Evolutionary conservation across 1,140 invertebrate species (phyloP).

Genomic region (Acyrthosiphon pisum): DNA sequence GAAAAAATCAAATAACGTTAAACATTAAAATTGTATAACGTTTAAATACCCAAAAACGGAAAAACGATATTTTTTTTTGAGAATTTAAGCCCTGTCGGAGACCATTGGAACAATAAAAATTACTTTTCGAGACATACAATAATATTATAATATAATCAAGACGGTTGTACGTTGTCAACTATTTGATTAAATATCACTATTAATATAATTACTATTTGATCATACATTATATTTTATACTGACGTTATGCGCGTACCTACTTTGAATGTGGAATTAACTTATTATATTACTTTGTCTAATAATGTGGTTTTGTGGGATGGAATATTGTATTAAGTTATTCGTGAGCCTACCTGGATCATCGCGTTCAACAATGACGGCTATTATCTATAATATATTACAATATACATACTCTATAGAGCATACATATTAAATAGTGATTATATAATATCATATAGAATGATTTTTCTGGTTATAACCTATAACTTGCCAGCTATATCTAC

Average conservation of each 20-base stretch:
- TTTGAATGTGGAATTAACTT: neutral
- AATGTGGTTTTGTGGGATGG: neutral
- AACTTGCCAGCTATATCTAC: no score
- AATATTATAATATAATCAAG: neutral
- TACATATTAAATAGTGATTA: neutral
- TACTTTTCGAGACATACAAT: neutral
- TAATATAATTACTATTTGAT: neutral
- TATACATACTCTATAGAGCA: neutral
- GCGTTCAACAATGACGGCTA: no score
- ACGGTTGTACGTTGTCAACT: neutral
- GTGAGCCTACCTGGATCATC: neutral
- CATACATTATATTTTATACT: neutral
- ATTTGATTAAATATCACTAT: neutral
- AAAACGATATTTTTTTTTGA: no score
- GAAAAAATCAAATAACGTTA: no score
- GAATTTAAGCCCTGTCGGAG: no score
- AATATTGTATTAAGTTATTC: neutral
- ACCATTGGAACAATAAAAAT: no score
- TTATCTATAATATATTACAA: no score
- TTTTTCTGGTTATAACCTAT: no score
- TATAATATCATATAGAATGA: no score
- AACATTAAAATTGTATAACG: no score
- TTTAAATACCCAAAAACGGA: no score
- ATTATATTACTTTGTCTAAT: slow-evolving; percentile 1
- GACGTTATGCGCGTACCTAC: neutral